A percentile compares a stretch with the other conserved stretches of the same genome.
Evolutionary conservation across 2,888 invertebrate species (phyloP).

Genomic region (Zaprionus bogoriensis): DNA sequence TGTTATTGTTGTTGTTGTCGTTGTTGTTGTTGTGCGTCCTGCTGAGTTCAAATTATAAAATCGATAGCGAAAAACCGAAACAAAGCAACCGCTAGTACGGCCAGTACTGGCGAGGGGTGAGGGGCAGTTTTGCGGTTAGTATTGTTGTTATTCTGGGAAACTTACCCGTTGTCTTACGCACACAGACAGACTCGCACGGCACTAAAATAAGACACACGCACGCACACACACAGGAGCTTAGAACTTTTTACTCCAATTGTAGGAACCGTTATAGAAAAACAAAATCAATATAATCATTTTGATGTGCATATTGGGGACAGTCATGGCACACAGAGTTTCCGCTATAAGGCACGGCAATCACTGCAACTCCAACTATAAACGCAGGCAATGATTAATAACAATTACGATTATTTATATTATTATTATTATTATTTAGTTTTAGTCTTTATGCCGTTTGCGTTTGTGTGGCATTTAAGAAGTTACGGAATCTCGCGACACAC

Average conservation of each 20-base stretch:
- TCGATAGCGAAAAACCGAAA: conserved; percentile 40
- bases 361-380: no score
- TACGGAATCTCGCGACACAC: conserved; percentile 3
- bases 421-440: background rate
- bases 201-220: conserved; percentile 6
- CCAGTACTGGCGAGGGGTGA: no score
- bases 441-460: conserved; percentile 68
- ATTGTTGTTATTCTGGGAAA: background rate
- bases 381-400: background rate
- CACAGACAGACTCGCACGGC: conserved; percentile 1
- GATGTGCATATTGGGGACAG: conserved; percentile 80
- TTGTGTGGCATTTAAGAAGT: conserved; percentile 64
- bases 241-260: conserved; percentile 83
- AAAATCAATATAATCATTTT: conserved; percentile 83
- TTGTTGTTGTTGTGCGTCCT: conserved; percentile 34
- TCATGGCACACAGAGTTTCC: conserved; percentile 63
- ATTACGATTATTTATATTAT: background rate
- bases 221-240: conserved; percentile 49
- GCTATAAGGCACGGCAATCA: conserved; percentile 37
- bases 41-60: conserved; percentile 46
- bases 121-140: background rate
- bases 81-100: background rate
- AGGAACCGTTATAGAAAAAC: conserved; percentile 83
- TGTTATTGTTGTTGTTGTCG: conserved; percentile 12
- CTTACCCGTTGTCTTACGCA: conserved; percentile 32